These are phyloP conservation scores for Diadumene lineata DNA, from an alignment of 92 coral and sea anemone genomes.

Conservation along the genomic window DNA sequence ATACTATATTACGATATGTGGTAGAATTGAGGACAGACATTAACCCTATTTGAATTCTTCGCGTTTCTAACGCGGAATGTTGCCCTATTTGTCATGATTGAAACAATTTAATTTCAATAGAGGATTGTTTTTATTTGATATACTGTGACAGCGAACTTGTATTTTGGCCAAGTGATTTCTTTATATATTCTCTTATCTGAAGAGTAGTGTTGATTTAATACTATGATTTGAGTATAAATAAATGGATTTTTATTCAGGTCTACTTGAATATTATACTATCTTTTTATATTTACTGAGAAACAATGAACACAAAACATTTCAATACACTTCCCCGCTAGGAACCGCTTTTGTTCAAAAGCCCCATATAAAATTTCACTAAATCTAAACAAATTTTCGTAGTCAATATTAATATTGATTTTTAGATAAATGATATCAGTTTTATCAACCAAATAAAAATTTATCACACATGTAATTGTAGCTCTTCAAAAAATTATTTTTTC, in stretches of 20 bases:
- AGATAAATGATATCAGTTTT: neutral
- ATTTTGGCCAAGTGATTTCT: neutral
- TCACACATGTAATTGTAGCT: no score
- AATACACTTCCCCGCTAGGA: neutral
- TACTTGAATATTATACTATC: no score
- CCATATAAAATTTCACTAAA: neutral
- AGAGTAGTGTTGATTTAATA: constrained; percentile 10
- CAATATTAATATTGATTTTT: neutral
- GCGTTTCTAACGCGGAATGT: constrained; percentile 6
- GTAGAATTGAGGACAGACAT: constrained; percentile 2
- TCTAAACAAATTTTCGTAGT: neutral
- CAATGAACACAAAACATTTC: neutral
- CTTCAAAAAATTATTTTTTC: no score
- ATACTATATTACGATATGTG: neutral
- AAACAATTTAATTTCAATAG: no score
- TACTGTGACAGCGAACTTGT: neutral
- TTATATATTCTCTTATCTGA: constrained; percentile 1
- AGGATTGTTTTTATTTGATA: neutral
- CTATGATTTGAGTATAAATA: neutral
- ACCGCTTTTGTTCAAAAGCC: neutral
- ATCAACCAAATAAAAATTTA: no score
- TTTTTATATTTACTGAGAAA: no score
- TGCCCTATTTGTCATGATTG: neutral
- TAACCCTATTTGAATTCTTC: neutral
- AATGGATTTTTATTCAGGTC: neutral